Evolutionary conservation across 2,888 invertebrate species (phyloP).

Genomic region (Synanthedon myopaeformis): DNA sequence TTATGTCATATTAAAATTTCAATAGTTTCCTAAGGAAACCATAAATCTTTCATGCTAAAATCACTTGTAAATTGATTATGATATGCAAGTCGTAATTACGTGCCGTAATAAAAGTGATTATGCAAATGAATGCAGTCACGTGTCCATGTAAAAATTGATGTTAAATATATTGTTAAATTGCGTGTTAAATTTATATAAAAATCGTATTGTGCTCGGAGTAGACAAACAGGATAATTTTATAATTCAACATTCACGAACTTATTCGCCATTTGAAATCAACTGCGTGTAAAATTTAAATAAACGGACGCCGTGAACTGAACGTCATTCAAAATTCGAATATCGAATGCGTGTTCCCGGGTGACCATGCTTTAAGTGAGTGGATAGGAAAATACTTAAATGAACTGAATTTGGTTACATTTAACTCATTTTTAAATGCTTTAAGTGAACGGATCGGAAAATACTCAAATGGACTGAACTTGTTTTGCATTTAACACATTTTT

Average conservation of each 20-base stretch:
- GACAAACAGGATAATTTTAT: conserved; percentile 49
- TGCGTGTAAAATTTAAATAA: conserved; percentile 66
- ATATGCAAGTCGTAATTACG: conserved; percentile 29
- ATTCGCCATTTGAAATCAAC: conserved; percentile 52
- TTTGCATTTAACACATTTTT: no score
- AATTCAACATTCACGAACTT: conserved; percentile 41
- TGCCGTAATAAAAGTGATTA: conserved; percentile 40
- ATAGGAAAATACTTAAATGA: no score
- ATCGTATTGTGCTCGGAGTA: conserved; percentile 37
- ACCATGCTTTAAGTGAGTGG: no score
- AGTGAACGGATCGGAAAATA: no score
- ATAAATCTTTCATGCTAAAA: conserved; percentile 17
- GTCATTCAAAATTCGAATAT: conserved; percentile 45
- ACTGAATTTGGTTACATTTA: no score
- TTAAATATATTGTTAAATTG: conserved; percentile 58
- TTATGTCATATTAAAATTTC: no score
- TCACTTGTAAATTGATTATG: conserved; percentile 24
- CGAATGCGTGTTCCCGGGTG: conserved; percentile 1
- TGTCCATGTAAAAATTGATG: conserved; percentile 46
- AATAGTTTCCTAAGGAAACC: conserved; percentile 4
- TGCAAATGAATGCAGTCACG: conserved; percentile 51
- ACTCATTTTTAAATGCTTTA: no score
- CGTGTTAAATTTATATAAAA: conserved; percentile 45
- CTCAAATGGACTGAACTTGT: no score
- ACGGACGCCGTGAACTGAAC: conserved; percentile 45